A percentile compares a stretch with the other conserved stretches of the same genome.
phyloP scores from a whole-genome alignment of 2,113 vertebrate genomes.

The Neoarius graeffei region DNA sequence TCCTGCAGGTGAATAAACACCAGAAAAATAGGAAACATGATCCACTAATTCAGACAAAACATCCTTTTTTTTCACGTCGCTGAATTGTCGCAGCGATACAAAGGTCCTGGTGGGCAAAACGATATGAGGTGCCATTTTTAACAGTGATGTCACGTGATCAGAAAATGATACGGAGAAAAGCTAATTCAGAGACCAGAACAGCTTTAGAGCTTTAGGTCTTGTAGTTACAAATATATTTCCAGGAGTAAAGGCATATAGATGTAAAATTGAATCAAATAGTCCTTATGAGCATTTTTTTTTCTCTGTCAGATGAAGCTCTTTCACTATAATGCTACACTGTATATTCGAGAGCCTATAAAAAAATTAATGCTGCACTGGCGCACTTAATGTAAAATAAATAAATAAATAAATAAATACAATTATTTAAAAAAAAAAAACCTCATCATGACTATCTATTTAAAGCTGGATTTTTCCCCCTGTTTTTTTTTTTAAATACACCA shows the following conservation, averaged over 20 bases:
- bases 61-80: not conserved
- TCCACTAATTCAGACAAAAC: conserved; percentile 4
- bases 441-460: not conserved
- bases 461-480: not conserved
- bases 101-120: conserved; percentile 21
- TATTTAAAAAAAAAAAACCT: not conserved
- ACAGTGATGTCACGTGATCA: conserved; percentile 29
- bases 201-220: conserved; percentile 33
- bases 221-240: conserved; percentile 13
- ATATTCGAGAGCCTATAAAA: not conserved
- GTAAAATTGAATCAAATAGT: not conserved
- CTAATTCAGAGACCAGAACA: conserved; percentile 23
- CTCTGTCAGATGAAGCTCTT: not conserved
- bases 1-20: conserved; percentile 22
- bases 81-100: conserved; percentile 3
- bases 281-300: not conserved
- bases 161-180: not conserved
- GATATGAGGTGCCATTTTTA: conserved; percentile 21
- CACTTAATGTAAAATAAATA: no score
- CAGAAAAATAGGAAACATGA: not conserved
- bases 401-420: not conserved
- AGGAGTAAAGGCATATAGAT: not conserved
- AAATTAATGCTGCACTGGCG: not conserved
- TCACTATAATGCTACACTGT: not conserved
- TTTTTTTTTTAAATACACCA: not conserved